phyloP scores from a whole-genome alignment of 1,140 invertebrate genomes.

The Bilobella aurantiaca region DNA sequence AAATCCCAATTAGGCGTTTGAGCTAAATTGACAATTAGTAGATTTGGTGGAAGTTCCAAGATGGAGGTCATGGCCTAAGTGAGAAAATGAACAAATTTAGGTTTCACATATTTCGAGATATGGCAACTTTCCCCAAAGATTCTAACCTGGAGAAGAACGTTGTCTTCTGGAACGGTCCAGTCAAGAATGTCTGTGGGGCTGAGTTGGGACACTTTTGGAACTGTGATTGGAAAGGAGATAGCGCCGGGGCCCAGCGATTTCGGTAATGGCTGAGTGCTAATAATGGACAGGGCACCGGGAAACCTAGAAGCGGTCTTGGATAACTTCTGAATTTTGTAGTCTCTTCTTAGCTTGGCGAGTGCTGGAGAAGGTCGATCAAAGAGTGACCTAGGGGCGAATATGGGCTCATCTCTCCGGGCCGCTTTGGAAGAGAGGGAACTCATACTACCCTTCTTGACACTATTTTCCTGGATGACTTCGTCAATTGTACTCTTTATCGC shows the following conservation, averaged over 20 bases:
- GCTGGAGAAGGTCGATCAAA: constrained; percentile 76
- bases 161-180: constrained; percentile 84
- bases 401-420: constrained; percentile 59
- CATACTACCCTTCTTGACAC: constrained; percentile 24
- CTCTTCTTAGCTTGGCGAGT: constrained; percentile 62
- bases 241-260: constrained; percentile 34
- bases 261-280: constrained; percentile 9
- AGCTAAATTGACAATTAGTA: constrained; percentile 64
- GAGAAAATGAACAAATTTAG: too few relatives aligned
- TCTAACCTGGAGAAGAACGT: constrained; percentile 60
- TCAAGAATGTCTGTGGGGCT: constrained; percentile 53
- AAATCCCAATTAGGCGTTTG: constrained; percentile 92
- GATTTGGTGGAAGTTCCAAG: constrained; percentile 68
- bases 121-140: too few relatives aligned
- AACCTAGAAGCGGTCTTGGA: constrained; percentile 46
- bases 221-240: constrained; percentile 49
- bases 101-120: too few relatives aligned
- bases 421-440: too few relatives aligned
- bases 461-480: neutral
- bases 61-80: constrained; percentile 68
- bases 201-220: constrained; percentile 41
- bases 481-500: neutral
- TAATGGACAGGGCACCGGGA: constrained; percentile 38
- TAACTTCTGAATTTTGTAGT: constrained; percentile 64
- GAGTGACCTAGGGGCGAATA: constrained; percentile 67